Base-by-base conservation (phyloP, 2,797 vertebrate species). In the Lutjanus campechanus region DNA sequence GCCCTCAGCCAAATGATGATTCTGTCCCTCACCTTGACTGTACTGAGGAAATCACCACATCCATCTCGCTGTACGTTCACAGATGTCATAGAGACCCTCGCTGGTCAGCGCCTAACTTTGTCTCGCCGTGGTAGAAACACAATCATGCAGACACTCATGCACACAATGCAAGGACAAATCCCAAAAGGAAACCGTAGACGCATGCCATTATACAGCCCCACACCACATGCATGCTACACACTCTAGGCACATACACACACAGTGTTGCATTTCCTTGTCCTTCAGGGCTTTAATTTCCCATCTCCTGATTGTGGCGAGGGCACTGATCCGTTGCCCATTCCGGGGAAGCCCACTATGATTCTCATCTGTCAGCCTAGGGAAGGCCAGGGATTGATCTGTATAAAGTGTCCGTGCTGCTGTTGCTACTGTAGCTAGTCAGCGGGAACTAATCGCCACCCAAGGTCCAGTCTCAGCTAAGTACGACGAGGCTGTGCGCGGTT, bases 1-100 rank as follows among this genome's bases (percentile, higher is more conserved):
- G 85, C 83, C 73, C 81, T 77, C 76, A 63, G 86, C 85, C 92
- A 92, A 93, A 93, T 83, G 89, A 88, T 15, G 73, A 54, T 73
- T 83, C 69, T 81, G 89, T 92, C 91, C 86, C 90, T 92, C 87
- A 95, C 91, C 92, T 94, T 90, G 87, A 88, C 88, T 88, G 20
- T 64, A 56, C 77, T 17, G 44, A 58, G 82, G 56, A 88, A 93
- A 89, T 84, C 83, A 76, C 64, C 72, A 67, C 91, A 92, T 93
- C 83, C 75, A 85, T 95, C 90, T 91, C 70, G n/a, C 56, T 36
- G 58, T 54, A 58, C 81, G 67, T 83, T 84, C 81, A 66, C 82
- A 66, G 59, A 84, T 85, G 82, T 85, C 76, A 62, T 69, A 67
- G 58, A 67, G 58, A 69, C 67, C 58, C 56, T 75, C 67, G 44